Evolutionary conservation across 2,888 invertebrate species (phyloP).

Genomic region (Tipula unca): DNA sequence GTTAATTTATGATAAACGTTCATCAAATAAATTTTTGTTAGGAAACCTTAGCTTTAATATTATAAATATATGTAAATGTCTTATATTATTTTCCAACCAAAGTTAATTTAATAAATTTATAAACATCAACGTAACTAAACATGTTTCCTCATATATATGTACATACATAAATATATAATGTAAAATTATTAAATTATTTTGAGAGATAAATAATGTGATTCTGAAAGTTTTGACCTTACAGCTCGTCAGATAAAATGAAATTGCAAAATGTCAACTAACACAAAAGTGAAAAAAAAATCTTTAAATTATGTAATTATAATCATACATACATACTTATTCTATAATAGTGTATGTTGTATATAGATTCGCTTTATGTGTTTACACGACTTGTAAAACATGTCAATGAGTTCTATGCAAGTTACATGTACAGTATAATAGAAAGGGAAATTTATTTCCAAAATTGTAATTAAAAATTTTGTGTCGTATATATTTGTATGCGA

Average conservation of each 20-base stretch:
- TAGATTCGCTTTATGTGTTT: neutral
- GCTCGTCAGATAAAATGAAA: neutral
- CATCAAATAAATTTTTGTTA: too few relatives aligned
- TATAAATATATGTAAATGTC: too few relatives aligned
- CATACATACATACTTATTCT: neutral
- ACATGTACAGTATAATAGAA: neutral
- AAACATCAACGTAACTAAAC: neutral
- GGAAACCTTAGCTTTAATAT: too few relatives aligned
- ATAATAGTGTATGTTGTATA: neutral
- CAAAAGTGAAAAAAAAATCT: neutral
- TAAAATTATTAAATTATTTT: neutral
- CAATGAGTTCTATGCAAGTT: neutral
- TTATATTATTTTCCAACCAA: too few relatives aligned
- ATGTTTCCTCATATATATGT: neutral
- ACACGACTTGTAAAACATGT: neutral
- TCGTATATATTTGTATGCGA: neutral
- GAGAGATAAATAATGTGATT: neutral
- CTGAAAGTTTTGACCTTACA: neutral
- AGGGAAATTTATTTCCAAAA: neutral
- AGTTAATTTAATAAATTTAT: too few relatives aligned
- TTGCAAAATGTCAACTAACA: neutral
- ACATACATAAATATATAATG: neutral
- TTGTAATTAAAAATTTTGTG: neutral
- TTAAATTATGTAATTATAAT: neutral
- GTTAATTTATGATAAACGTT: neutral